Conservation (phyloP, 2,888 invertebrate species). For the Acleris emargana region DNA sequence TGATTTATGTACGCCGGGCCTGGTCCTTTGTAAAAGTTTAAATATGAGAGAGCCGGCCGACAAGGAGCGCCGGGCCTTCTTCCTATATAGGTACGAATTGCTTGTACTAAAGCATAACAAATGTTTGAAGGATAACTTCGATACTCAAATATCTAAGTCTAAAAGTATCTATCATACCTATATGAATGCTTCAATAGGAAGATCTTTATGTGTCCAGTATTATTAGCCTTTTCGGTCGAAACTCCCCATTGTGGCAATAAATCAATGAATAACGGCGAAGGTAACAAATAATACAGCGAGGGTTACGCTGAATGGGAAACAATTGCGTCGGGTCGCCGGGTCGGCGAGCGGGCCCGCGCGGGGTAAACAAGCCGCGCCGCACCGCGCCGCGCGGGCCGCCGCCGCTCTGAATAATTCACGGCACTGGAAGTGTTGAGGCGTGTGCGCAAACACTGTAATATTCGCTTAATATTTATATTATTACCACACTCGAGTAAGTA, state of each 20-base stretch:
- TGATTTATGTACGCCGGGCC: conserved; percentile 71
- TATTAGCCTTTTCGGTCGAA: conserved; percentile 13
- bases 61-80: conserved; percentile 38
- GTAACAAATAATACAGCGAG: conserved; percentile 36
- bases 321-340: conserved; percentile 28
- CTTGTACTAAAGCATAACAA: conserved; percentile 17
- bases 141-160: background rate
- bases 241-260: conserved; percentile 22
- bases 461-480: conserved; percentile 76
- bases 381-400: conserved; percentile 42
- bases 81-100: conserved; percentile 42
- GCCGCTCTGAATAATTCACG: conserved; percentile 72
- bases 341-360: conserved; percentile 40
- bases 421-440: conserved; percentile 66
- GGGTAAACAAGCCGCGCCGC: conserved; percentile 58
- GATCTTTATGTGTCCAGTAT: conserved; percentile 23
- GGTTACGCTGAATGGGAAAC: conserved; percentile 35
- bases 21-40: conserved; percentile 74
- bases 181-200: conserved; percentile 10
- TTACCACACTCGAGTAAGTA: conserved; percentile 60
- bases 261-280: conserved; percentile 33
- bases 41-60: conserved; percentile 60
- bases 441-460: conserved; percentile 71
- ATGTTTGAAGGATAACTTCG: background rate
- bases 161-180: background rate